A percentile compares a stretch with the other conserved stretches of the same genome.
Evolutionary conservation across 2,888 invertebrate species (phyloP).

Genomic region (Ferdinandea cuprea): DNA sequence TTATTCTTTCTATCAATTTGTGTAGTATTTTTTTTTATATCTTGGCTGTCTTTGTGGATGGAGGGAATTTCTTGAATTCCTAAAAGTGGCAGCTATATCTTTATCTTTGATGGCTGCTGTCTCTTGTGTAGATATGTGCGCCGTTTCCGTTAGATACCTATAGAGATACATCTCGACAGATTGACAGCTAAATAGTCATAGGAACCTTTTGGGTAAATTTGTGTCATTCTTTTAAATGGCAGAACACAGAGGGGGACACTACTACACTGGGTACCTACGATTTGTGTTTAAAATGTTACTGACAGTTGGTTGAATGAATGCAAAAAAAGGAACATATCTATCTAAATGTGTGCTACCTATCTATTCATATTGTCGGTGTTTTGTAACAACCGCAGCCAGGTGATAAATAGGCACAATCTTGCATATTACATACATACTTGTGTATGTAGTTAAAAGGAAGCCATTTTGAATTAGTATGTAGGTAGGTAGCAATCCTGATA

Average conservation of each 20-base stretch:
- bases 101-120: slow-evolving; percentile 54
- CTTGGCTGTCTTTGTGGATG: slow-evolving; percentile 43
- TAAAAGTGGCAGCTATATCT: slow-evolving; percentile 59
- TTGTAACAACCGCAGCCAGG: slow-evolving; percentile 22
- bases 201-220: slow-evolving; percentile 44
- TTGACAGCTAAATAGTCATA: slow-evolving; percentile 49
- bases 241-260: slow-evolving; percentile 18
- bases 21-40: slow-evolving; percentile 22
- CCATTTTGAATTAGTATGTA: slow-evolving; percentile 47
- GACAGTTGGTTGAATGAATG: slow-evolving; percentile 47
- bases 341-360: slow-evolving; percentile 24
- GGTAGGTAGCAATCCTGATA: slow-evolving; percentile 14
- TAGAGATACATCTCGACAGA: slow-evolving; percentile 49
- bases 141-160: slow-evolving; percentile 12
- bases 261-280: not conserved
- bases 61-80: slow-evolving; percentile 40
- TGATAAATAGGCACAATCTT: not conserved
- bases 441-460: not conserved
- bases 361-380: slow-evolving; percentile 20
- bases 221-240: slow-evolving; percentile 45
- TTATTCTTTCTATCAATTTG: slow-evolving; percentile 5
- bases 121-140: slow-evolving; percentile 1
- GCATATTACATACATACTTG: not conserved
- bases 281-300: slow-evolving; percentile 33
- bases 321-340: not conserved